Evolutionary conservation across 2,888 invertebrate genomes (phyloP), one percentile per base, ranked within the genome.

Genomic region (Serrognathus titanus): DNA sequence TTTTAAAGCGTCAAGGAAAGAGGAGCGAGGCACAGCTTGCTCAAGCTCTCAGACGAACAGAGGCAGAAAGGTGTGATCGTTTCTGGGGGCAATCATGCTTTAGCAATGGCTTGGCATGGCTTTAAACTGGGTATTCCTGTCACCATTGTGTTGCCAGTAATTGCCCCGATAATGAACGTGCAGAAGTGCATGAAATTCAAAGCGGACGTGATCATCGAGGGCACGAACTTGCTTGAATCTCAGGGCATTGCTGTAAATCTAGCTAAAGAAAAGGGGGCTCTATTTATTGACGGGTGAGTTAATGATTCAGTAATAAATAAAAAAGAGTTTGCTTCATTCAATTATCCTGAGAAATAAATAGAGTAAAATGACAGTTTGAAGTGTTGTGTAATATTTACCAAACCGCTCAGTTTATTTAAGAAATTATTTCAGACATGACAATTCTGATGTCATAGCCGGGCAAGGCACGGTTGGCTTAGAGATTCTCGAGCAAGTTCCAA

Each of bases 81-180:
- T 0, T 95, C 95, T 0, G 83, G 95, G 51, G 97, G 97, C 0
- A 97, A 97, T 76, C 97, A 97, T 77, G 96, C 97, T 0, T 86
- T 93, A 66, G 89, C 88, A 0, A 78, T 90, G 41, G 82, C 84
- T 56, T 89, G 87, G 72, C 89, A 90, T 70, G 89, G 89, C 0
- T 74, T 79, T 50, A 78, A 80, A 58, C 78, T 90, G 16, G 79
- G 78, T 6, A 81, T 87, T 49, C 81, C 84, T 0, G 85, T 86
- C n/a, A 88, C 87, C 0, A 89, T 97, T 3, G 92, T 97, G 10
- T 97, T 97, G 97, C 97, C 97, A 0, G 86, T 86, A 37, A 87
- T 92, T 0, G 96, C 97, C 0, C 95, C 97, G 0, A 90, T 97
- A 55, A 97, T 97, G 94, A 97, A 97, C 80, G 89, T 97, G 49